Percentiles rank a stretch among this genome's conserved stretches.
Conservation (phyloP, 2,888 invertebrate species). For the Bedellia somnulentella region DNA sequence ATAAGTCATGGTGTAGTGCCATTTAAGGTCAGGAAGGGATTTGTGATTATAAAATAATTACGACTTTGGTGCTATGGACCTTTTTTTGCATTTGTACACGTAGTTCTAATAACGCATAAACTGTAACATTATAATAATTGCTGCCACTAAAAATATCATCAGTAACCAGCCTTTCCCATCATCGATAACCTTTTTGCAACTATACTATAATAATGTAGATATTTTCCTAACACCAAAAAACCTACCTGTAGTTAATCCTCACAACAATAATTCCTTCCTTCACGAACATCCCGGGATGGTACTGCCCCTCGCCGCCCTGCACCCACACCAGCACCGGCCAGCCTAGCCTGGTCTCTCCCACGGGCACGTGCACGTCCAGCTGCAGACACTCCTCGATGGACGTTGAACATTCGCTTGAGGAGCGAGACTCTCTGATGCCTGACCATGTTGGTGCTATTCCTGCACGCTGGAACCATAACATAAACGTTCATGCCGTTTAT, state of each 20-base stretch:
- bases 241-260: conserved; percentile 38
- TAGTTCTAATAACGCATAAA: no score
- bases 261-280: conserved; percentile 30
- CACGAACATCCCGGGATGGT: conserved; percentile 27
- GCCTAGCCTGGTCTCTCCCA: conserved; percentile 19
- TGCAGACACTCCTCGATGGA: conserved; percentile 64
- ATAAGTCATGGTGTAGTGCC: no score
- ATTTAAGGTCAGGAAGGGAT: no score
- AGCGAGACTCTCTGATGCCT: conserved; percentile 21
- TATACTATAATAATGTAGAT: no score
- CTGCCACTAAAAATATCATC: no score
- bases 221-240: no score
- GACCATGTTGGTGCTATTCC: conserved; percentile 36
- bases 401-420: conserved; percentile 18
- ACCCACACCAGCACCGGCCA: conserved; percentile 44
- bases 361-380: conserved; percentile 66
- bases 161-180: no score
- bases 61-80: no score
- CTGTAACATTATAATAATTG: no score
- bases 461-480: conserved; percentile 19
- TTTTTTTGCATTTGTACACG: no score
- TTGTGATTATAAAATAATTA: no score
- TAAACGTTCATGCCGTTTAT: neutral
- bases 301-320: conserved; percentile 23
- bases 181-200: no score